Conservation (phyloP, 1,140 invertebrate genomes). For the Diachasmimorpha longicaudata region DNA sequence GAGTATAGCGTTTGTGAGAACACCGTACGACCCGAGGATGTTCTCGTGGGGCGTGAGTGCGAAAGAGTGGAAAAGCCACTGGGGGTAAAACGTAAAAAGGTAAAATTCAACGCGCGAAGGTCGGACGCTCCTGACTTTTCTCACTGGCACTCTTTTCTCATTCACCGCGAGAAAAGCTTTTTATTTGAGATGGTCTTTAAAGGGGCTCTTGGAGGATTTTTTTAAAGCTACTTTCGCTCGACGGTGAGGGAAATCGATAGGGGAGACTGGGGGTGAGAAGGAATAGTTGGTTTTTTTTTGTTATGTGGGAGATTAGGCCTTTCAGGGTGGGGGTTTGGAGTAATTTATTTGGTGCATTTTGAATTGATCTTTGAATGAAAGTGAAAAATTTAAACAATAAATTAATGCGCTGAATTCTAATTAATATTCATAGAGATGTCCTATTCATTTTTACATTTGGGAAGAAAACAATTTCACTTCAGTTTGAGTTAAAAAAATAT, state of each 20-base stretch:
- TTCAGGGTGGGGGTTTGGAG: too few species aligned
- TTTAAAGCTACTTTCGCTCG: conserved; percentile 33
- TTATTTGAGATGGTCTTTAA: not conserved
- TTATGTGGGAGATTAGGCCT: too few species aligned
- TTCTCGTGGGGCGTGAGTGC: conserved; percentile 37
- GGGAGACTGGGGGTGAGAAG: too few species aligned
- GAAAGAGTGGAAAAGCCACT: conserved; percentile 30
- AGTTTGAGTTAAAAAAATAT: too few species aligned
- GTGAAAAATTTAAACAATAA: too few species aligned
- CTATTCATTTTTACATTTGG: too few species aligned
- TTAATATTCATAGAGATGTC: too few species aligned
- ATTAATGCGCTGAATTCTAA: too few species aligned
- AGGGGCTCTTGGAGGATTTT: not conserved
- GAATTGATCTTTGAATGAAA: too few species aligned
- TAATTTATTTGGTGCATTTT: too few species aligned
- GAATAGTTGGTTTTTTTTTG: too few species aligned
- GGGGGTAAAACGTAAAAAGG: conserved; percentile 18
- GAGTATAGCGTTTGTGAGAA: not conserved
- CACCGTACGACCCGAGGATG: conserved; percentile 35
- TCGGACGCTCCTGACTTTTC: conserved; percentile 20
- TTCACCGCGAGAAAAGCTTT: not conserved
- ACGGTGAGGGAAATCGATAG: conserved; percentile 28
- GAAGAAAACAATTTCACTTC: too few species aligned
- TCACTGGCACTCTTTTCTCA: conserved; percentile 8
- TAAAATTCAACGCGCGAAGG: conserved; percentile 17